Conservation (phyloP, 1,140 invertebrate species). For the Druon quercuslanigerum region DNA sequence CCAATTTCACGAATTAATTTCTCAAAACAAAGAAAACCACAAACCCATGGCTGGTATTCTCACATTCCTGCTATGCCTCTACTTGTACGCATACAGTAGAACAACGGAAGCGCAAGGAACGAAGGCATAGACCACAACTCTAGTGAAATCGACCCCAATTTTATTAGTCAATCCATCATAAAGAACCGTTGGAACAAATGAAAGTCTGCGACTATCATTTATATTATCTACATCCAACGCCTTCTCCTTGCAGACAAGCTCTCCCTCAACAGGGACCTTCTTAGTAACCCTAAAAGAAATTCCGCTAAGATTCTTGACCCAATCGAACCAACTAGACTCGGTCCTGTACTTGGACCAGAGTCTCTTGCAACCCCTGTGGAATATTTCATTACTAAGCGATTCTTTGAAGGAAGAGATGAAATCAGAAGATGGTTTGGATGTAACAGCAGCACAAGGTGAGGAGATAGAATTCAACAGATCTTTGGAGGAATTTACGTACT, state of each 20-base stretch:
- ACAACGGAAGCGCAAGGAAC: constrained; percentile 65
- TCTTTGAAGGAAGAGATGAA: not conserved
- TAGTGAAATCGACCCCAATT: constrained; percentile 63
- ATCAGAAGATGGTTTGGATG: not conserved
- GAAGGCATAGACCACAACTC: constrained; percentile 61
- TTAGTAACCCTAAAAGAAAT: constrained; percentile 41
- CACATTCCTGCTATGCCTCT: not conserved
- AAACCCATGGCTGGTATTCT: not conserved
- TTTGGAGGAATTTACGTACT: constrained; percentile 3
- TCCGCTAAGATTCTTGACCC: not conserved
- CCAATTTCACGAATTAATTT: too few relatives aligned
- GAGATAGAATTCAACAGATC: not conserved
- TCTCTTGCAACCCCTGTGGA: constrained; percentile 9
- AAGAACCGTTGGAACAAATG: constrained; percentile 62
- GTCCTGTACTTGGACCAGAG: constrained; percentile 18
- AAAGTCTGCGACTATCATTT: constrained; percentile 57
- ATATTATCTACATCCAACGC: constrained; percentile 60
- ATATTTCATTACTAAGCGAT: constrained; percentile 1
- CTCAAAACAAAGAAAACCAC: not conserved
- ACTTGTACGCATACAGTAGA: constrained; percentile 59
- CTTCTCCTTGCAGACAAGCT: constrained; percentile 57
- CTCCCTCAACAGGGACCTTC: constrained; percentile 61
- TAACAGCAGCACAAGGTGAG: not conserved
- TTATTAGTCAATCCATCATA: constrained; percentile 57
- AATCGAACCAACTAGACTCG: constrained; percentile 12